Base-by-base conservation (phyloP, 2,888 invertebrate species). In the Dryadula phaetusa region DNA sequence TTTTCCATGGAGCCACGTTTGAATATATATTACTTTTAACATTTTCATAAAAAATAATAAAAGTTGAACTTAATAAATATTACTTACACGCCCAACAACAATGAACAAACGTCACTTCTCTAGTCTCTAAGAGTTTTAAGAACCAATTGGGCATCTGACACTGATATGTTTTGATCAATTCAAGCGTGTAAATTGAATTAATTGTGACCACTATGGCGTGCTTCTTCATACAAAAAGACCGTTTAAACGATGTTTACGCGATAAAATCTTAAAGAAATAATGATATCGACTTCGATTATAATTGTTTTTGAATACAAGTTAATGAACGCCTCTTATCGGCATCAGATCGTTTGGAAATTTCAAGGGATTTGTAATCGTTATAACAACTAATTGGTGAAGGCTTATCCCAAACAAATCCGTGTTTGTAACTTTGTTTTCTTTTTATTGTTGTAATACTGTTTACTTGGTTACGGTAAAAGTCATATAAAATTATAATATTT, bases 181-280 rank as follows among this genome's bases (percentile, higher is more conserved):
- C 86, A 87, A 82, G 90, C 90, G 88, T 90, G 86, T 78, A 88
- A 90, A 91, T 91, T 87, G 87, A 85, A 82, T 89, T 92, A 92
- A 92, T 92, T 90, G 87, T 85, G 68, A 71, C 72, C 67, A 69
- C 70, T 70, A 71, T 66, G 72, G 72, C 79, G 84, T 83, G 84
- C 83, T 80, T 76, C 76, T 76, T 76, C 70, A 70, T 72, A 76
- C 72, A 72, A 72, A 72, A 64, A 67, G 53, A 54, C 69, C 37
- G n/a, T 73, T 69, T 66, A 69, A 63, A 60, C 70, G 67, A 65
- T 69, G 62, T 73, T 68, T 68, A 22, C 12, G 61, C 56, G 72
- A 68, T 74, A 72, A 66, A 16, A 71, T 72, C 71, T 71, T 69
- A 66, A 53, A 72, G 69, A 71, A 70, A 73, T 70, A 69, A 73